Evolutionary conservation across 1,140 invertebrate genomes (phyloP), one percentile per base, ranked within the genome.

Genomic region (Augochlora pura): DNA sequence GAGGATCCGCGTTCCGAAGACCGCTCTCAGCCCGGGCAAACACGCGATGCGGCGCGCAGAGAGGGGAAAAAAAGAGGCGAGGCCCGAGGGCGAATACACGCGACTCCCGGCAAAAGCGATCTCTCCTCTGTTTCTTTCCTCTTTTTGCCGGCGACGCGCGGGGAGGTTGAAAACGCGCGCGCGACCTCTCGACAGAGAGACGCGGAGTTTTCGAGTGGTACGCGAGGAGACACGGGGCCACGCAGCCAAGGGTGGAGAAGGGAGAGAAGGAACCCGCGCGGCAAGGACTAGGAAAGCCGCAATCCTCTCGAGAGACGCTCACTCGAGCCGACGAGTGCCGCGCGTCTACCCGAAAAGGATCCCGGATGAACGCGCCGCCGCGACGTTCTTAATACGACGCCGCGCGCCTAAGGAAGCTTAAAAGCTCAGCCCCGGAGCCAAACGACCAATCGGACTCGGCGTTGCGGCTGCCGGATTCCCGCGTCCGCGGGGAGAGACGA

Each of bases 241-340:
- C 42, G 42, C 14, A 12, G 10, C 14, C 66, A 18, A 32, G 39
- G 78, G 62, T 8, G 64, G 49, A 52, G 49, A 54, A 27, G 14
- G 14, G n/a, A n/a, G n/a, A n/a, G n/a, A n/a, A 42, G 46, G 78
- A 46, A 46, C 42, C n/a, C n/a, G n/a, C n/a, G n/a, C 42, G 32
- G 32, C 32, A 73, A 62, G 63, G 74, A 83, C 54, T 52, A 73
- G 85, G 60, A 77, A 78, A 84, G 81, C 84, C 84, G 75, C 82
- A 84, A 87, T 86, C 84, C 84, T 87, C 84, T 86, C 78, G 84
- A 86, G 84, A 86, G 76, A 78, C 77, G 84, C 69, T 77, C 76
- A 76, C 82, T 83, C 80, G 84, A 77, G 46, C 66, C 68, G 65
- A 68, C 77, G 72, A 80, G 80, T 83, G 57, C 60, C 73, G 72